Percentiles rank a stretch among this genome's conserved stretches.
Evolutionary conservation across 2,113 vertebrate species (phyloP).

Genomic region (Zonotrichia leucophrys): DNA sequence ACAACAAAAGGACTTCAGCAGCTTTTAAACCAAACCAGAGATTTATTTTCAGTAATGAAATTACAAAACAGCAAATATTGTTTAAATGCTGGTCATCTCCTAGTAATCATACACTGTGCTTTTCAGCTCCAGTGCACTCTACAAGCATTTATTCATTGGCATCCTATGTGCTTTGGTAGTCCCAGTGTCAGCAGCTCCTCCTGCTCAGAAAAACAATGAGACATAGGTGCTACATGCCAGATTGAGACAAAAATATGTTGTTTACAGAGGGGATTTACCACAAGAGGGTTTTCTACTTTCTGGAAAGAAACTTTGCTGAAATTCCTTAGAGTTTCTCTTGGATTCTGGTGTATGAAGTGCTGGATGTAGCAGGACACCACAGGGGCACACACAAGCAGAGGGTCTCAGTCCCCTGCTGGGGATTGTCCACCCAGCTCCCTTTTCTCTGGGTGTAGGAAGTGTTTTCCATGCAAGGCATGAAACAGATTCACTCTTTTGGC

Average conservation of each 20-base stretch:
- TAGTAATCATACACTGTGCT: neutral
- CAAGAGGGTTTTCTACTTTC: neutral
- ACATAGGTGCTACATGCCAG: neutral
- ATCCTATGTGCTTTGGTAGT: neutral
- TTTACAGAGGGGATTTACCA: neutral
- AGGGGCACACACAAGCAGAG: rapidly evolving
- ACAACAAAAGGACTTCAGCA: neutral
- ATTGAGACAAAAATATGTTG: neutral
- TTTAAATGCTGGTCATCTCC: neutral
- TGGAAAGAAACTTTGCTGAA: neutral
- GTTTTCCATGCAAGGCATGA: neutral
- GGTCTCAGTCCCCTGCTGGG: neutral
- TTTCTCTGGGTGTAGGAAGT: neutral
- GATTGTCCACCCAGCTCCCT: neutral
- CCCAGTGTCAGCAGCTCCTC: neutral
- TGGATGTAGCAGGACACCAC: neutral
- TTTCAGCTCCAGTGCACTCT: neutral
- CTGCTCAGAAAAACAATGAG: neutral
- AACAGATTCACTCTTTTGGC: neutral
- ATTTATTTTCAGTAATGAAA: neutral
- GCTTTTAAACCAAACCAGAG: neutral
- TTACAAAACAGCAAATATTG: neutral
- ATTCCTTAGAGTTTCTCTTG: neutral
- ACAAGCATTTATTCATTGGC: neutral
- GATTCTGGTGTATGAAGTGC: neutral